Conservation (phyloP, 1,140 invertebrate species). For the Zaprionus tsacasi region DNA sequence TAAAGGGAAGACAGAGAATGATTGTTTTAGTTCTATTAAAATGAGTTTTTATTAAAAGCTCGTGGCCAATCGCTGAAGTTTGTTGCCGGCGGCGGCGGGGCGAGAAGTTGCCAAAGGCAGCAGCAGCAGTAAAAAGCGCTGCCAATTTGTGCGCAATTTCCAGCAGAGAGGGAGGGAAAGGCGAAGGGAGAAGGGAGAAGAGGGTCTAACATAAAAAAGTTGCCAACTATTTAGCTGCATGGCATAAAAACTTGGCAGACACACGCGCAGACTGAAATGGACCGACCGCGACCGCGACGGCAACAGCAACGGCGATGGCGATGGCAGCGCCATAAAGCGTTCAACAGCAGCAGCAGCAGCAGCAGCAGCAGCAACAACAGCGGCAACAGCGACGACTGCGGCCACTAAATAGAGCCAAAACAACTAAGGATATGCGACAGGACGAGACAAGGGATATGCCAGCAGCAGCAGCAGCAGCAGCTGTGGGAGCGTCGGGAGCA, state of each 20-base stretch:
- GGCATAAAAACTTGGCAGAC: constrained; percentile 75
- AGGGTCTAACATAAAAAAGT: constrained; percentile 60
- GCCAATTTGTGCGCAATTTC: constrained; percentile 80
- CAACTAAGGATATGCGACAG: constrained; percentile 28
- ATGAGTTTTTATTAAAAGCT: constrained; percentile 64
- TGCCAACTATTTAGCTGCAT: constrained; percentile 70
- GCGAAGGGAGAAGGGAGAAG: not conserved
- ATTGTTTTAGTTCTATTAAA: constrained; percentile 79
- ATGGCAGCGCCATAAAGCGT: constrained; percentile 63
- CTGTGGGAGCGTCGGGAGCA: not conserved
- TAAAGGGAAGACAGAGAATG: constrained; percentile 34
- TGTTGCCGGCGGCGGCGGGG: not conserved
- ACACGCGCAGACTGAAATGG: constrained; percentile 72
- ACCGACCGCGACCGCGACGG: constrained; percentile 46
- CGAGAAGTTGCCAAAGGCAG: constrained; percentile 70
- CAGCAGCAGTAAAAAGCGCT: constrained; percentile 50
- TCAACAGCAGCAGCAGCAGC: constrained; percentile 50
- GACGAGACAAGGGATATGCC: not conserved
- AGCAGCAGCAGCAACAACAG: constrained; percentile 27
- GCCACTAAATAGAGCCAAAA: constrained; percentile 33
- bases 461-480: constrained; percentile 22
- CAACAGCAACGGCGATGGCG: not conserved
- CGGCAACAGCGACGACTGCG: constrained; percentile 22
- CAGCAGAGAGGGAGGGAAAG: constrained; percentile 23
- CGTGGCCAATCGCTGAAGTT: constrained; percentile 47